Base-by-base conservation (phyloP, 1,140 invertebrate species). In the Bombus impatiens region DNA sequence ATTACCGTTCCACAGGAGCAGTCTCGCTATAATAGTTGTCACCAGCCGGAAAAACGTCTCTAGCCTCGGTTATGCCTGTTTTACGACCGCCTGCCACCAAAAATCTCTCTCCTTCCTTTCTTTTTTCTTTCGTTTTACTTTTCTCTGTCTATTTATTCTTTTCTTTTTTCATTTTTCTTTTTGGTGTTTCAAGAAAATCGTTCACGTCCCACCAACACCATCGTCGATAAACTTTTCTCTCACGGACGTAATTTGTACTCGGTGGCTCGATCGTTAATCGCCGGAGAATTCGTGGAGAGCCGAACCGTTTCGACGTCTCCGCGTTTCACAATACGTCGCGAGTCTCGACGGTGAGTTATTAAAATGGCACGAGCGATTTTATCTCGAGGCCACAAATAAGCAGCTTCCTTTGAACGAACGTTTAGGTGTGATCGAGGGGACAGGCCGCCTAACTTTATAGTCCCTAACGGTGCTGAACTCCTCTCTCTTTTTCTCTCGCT, bases 391-490 rank as follows among this genome's bases (percentile, higher is more conserved):
- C 84, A 81, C 84, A 86, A 86, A 86, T 86, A 86, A 86, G 59
- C 84, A 75, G 79, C 78, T 75, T 47, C 84, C 84, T 86, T 86
- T 82, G 84, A 86, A 68, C 78, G 79, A 76, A n/a, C 84, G 78
- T 72, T 81, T 86, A 81, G 78, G 79, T 81, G 84, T 86, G 84
- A 86, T 86, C 84, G 84, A 86, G 84, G 84, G 35, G 84, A 86
- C 84, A 86, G 67, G 18, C 79, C n/a, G 47, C 78, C 71, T 68
- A 81, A 86, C 78, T 86, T 86, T 86, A 86, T 86, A 76, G 84
- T 67, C 71, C 42, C 78, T 86, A 86, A 86, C 84, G 84, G 84
- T 86, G 47, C 71, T 42, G 18, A 18, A 28, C n/a, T n/a, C 22
- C 77, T 78, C 74, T 78, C 53, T n/a, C 57, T 75, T 44, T 15